phyloP scores from a whole-genome alignment of 2,113 vertebrate genomes.

The Scolopax mira region DNA sequence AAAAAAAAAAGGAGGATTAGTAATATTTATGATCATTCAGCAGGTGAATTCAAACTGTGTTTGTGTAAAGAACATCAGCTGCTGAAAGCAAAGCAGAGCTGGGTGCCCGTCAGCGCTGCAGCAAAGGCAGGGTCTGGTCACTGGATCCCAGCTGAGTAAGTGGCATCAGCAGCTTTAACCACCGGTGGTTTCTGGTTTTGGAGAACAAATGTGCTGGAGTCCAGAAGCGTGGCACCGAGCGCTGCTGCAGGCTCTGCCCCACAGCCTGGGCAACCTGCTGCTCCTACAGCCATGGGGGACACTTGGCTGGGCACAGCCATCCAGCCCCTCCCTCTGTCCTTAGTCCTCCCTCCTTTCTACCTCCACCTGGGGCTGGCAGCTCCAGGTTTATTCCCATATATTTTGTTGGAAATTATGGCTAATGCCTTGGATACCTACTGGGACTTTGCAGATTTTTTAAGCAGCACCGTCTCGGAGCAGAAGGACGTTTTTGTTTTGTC shows the following conservation, averaged over 20 bases:
- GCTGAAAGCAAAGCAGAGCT: neutral
- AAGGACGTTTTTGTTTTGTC: constrained; percentile 65
- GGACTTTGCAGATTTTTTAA: constrained; percentile 67
- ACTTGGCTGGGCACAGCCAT: neutral
- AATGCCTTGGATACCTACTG: constrained; percentile 67
- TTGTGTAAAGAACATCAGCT: neutral
- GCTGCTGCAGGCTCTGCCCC: neutral
- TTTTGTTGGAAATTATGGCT: neutral
- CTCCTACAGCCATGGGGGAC: neutral
- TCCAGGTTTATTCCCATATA: rapidly evolving
- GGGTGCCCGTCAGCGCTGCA: neutral
- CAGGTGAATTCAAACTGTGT: neutral
- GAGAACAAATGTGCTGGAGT: neutral
- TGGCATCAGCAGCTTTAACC: neutral
- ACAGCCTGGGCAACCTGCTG: neutral
- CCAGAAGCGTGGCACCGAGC: rapidly evolving
- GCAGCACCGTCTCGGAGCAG: constrained; percentile 66
- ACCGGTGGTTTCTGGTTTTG: rapidly evolving
- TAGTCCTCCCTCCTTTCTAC: neutral
- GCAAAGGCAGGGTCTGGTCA: neutral
- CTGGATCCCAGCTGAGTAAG: neutral
- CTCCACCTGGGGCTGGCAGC: neutral
- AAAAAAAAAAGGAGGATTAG: neutral
- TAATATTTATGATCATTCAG: neutral
- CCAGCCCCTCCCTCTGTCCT: neutral